Conservation (phyloP, 2,888 invertebrate genomes). For the Pandemis heparana region DNA sequence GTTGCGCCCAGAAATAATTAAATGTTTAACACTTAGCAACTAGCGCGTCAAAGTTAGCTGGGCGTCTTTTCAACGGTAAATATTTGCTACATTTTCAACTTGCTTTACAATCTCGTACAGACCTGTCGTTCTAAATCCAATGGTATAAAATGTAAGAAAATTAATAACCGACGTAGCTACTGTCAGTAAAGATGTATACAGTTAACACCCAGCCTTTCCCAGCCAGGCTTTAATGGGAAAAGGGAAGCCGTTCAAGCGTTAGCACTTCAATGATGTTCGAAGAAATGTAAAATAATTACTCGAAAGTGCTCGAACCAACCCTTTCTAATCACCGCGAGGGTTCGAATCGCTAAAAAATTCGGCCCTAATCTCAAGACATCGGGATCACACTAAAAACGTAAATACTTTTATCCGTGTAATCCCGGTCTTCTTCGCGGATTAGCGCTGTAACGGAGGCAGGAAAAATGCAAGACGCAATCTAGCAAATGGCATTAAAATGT, state of each 20-base stretch:
- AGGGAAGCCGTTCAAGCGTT: constrained; percentile 57
- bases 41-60: constrained; percentile 46
- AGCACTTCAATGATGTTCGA: constrained; percentile 60
- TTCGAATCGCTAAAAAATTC: constrained; percentile 77
- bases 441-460: constrained; percentile 72
- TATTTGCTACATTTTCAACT: constrained; percentile 41
- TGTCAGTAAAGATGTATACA: not conserved
- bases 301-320: constrained; percentile 75
- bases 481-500: constrained; percentile 86
- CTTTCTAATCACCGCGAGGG: constrained; percentile 77
- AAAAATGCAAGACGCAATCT: constrained; percentile 86
- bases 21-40: constrained; percentile 51
- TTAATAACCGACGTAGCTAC: not conserved
- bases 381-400: constrained; percentile 82
- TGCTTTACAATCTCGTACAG: constrained; percentile 11
- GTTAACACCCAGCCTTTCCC: constrained; percentile 42
- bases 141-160: no score
- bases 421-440: constrained; percentile 82
- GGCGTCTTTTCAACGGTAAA: constrained; percentile 43
- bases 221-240: constrained; percentile 56
- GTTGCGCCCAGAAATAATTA: constrained; percentile 55
- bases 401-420: constrained; percentile 82
- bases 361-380: constrained; percentile 74
- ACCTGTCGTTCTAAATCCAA: no score
- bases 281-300: constrained; percentile 81